Conservation (phyloP, 2,113 vertebrate species). For the Elephantulus edwardii region DNA sequence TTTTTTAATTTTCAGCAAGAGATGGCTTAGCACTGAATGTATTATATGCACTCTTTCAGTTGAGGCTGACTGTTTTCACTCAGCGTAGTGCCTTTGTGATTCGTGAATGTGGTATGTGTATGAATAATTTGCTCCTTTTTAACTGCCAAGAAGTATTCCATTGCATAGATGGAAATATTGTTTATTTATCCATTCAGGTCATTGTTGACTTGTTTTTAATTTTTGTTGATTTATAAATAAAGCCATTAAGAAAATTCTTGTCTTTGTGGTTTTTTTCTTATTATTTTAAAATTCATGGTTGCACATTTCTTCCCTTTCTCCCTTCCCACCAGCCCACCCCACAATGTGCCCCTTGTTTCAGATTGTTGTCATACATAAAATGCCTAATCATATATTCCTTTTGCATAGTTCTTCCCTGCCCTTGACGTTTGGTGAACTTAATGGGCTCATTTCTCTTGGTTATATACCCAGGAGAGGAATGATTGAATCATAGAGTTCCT, state of each 20-base stretch:
- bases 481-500: background rate
- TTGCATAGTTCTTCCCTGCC: too few relatives aligned
- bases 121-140: background rate
- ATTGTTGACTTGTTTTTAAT: constrained; percentile 4
- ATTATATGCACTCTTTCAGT: too few relatives aligned
- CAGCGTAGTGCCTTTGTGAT: background rate
- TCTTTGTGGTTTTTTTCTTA: too few relatives aligned
- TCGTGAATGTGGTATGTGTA: background rate
- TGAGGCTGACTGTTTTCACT: background rate
- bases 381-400: too few relatives aligned
- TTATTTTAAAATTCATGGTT: too few relatives aligned
- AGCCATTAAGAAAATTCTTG: constrained; percentile 10
- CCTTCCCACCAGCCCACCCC: too few relatives aligned
- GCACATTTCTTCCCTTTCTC: too few relatives aligned
- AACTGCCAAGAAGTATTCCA: background rate
- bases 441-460: background rate
- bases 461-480: background rate
- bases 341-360: too few relatives aligned
- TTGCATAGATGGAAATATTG: background rate
- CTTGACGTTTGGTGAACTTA: background rate
- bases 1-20: too few relatives aligned
- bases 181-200: background rate
- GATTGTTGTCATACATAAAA: too few relatives aligned
- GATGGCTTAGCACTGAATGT: too few relatives aligned
- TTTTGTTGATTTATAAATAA: constrained; percentile 61